phyloP scores from a whole-genome alignment of 2,888 invertebrate species.

The Monochamus alternatus region DNA sequence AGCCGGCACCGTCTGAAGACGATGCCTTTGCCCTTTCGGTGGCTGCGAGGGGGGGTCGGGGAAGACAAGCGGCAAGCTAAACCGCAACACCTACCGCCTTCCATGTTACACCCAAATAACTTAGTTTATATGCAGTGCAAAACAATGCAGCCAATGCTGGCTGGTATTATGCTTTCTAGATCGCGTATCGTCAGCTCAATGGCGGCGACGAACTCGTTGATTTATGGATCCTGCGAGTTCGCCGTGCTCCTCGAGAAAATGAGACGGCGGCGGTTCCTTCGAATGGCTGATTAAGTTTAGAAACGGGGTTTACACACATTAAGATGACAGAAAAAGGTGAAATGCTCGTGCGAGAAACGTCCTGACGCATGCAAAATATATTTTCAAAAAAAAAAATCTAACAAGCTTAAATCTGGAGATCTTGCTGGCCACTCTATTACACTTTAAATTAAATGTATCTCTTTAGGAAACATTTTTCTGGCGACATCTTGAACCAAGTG shows the following conservation, averaged over 20 bases:
- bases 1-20: background rate
- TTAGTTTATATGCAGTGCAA: conserved; percentile 19
- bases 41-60: background rate
- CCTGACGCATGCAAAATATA: too few species aligned
- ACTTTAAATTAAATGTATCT: too few species aligned
- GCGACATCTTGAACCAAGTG: too few species aligned
- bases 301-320: too few species aligned
- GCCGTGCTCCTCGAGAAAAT: background rate
- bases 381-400: too few species aligned
- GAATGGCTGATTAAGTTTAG: background rate
- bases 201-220: background rate
- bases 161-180: conserved; percentile 17
- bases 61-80: conserved; percentile 18
- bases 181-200: conserved; percentile 9
- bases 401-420: too few species aligned
- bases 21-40: background rate
- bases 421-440: too few species aligned
- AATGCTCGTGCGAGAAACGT: too few species aligned
- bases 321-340: too few species aligned
- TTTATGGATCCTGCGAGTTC: background rate
- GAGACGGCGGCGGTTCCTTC: background rate
- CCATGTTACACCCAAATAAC: conserved; percentile 31
- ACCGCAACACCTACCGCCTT: conserved; percentile 29
- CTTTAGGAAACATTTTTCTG: too few species aligned
- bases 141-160: conserved; percentile 20